These are phyloP conservation scores for Hydractinia symbiolongicarpus DNA, from an alignment of 30 jellyfish, hydroid and myxozoan genomes.

Conservation along the genomic window DNA sequence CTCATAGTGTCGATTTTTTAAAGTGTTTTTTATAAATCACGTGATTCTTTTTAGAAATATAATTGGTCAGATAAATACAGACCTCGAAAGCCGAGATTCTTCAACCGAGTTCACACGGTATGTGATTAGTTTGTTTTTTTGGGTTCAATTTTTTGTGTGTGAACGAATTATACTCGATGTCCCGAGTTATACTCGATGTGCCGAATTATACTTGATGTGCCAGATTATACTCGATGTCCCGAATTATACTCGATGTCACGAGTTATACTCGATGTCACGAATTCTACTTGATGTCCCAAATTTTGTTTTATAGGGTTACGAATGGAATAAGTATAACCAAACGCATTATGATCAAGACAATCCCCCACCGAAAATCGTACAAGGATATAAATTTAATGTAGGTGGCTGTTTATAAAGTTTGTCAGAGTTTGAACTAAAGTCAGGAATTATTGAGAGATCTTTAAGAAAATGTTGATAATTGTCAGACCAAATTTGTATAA, in stretches of 20 bases:
- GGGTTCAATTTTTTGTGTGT: background rate
- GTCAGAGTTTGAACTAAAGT: too few species aligned
- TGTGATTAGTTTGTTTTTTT: background rate
- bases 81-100: slow-evolving; percentile 97
- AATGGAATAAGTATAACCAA: slow-evolving; percentile 95
- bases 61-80: slow-evolving; percentile 96
- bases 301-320: slow-evolving; percentile 74
- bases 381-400: slow-evolving; percentile 97
- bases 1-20: too few species aligned
- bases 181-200: background rate
- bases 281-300: background rate
- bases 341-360: slow-evolving; percentile 99
- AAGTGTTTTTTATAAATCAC: background rate
- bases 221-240: background rate
- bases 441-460: too few species aligned
- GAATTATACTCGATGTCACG: background rate
- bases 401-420: background rate
- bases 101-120: slow-evolving; percentile 98
- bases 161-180: background rate
- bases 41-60: slow-evolving; percentile 49
- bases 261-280: background rate
- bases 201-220: background rate
- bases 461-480: too few species aligned
- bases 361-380: slow-evolving; percentile 99
- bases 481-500: too few species aligned